Evolutionary conservation across 1,140 invertebrate genomes (phyloP).

Genomic region (Drosophila malerkotliana): DNA sequence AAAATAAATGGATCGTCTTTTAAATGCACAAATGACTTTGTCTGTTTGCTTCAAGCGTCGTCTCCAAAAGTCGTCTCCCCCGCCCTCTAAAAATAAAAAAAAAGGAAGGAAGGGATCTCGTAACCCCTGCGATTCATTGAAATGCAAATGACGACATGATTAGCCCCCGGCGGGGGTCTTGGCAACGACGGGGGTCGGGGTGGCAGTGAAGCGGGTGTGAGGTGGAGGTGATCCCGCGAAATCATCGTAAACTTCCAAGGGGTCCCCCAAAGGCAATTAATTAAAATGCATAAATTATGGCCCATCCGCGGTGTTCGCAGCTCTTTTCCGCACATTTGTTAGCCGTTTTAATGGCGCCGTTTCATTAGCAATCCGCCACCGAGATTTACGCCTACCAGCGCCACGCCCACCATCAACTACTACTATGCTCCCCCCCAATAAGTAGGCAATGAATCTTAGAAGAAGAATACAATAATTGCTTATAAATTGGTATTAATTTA

Average conservation of each 20-base stretch:
- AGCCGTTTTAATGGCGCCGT: conserved; percentile 61
- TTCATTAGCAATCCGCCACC: conserved; percentile 54
- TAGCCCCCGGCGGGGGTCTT: conserved; percentile 17
- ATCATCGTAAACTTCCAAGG: conserved; percentile 45
- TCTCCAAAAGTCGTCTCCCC: no score
- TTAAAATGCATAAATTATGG: conserved; percentile 76
- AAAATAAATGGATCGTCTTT: conserved; percentile 55
- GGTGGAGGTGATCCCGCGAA: conserved; percentile 6
- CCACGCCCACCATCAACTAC: background rate
- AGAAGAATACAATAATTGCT: no score
- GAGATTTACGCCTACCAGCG: conserved; percentile 14
- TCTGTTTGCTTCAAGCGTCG: conserved; percentile 17
- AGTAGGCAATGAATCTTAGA: background rate
- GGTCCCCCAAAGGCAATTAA: conserved; percentile 55
- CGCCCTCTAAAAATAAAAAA: no score
- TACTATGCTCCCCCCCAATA: background rate
- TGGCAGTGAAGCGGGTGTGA: no score
- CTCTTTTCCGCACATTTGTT: conserved; percentile 60
- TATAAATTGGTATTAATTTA: no score
- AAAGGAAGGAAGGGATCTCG: background rate
- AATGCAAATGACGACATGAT: conserved; percentile 67
- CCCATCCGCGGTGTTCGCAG: conserved; percentile 22
- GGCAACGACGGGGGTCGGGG: background rate
- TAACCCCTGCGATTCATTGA: conserved; percentile 14
- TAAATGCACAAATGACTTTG: conserved; percentile 54